Evolutionary conservation across 2,797 vertebrate genomes (phyloP).

Genomic region (Argya squamiceps): DNA sequence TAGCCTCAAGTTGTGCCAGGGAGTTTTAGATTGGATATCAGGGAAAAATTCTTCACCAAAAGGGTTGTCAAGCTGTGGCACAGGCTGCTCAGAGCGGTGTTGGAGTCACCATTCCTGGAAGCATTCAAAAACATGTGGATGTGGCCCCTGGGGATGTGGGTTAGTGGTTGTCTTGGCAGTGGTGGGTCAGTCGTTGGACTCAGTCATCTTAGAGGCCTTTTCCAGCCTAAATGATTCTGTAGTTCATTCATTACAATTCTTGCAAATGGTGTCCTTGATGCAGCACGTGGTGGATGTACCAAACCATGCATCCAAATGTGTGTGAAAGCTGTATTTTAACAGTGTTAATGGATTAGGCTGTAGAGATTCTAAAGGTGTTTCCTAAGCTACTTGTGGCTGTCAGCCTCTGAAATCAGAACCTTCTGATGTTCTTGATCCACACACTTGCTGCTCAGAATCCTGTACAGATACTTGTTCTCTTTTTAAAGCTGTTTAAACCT

Average conservation of each 20-base stretch:
- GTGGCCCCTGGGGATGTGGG: not conserved
- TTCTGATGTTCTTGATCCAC: not conserved
- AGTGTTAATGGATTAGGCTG: not conserved
- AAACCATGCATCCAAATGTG: rapidly evolving
- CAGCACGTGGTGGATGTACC: rapidly evolving
- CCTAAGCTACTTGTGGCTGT: not conserved
- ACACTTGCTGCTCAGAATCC: not conserved
- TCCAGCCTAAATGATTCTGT: not conserved
- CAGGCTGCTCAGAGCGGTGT: not conserved
- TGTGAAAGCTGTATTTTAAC: not conserved
- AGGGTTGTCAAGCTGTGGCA: not conserved
- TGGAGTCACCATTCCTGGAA: not conserved
- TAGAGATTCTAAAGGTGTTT: not conserved
- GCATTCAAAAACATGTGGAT: rapidly evolving
- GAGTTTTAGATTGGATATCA: not conserved
- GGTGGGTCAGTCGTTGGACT: not conserved
- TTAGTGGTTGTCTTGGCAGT: not conserved
- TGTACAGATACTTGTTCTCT: not conserved
- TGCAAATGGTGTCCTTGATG: not conserved
- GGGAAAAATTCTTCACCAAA: not conserved
- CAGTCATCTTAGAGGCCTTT: not conserved
- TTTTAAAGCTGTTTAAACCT: not conserved
- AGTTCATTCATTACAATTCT: rapidly evolving
- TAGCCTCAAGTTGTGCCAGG: not conserved
- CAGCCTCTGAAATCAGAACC: not conserved